A percentile compares a stretch with the other conserved stretches of the same genome.
Evolutionary conservation across 1,140 invertebrate genomes (phyloP).

Genomic region (Philaenus spumarius): DNA sequence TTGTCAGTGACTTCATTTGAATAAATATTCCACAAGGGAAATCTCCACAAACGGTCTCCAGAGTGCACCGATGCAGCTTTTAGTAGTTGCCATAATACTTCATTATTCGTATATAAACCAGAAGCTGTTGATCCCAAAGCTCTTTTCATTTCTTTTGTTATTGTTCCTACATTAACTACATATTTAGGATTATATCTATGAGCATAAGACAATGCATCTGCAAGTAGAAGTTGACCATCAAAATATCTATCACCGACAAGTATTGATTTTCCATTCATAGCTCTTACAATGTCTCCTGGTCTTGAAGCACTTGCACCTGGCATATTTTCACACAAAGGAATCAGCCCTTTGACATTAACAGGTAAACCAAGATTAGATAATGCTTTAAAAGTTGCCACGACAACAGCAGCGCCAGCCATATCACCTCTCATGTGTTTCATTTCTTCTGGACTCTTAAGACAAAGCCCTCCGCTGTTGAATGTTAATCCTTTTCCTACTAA

Average conservation of each 20-base stretch:
- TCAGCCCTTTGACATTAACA: conserved; percentile 47
- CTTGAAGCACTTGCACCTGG: conserved; percentile 51
- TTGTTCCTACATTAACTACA: conserved; percentile 56
- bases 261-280: conserved; percentile 50
- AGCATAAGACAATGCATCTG: conserved; percentile 57
- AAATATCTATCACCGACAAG: conserved; percentile 59
- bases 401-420: conserved; percentile 62
- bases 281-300: conserved; percentile 56
- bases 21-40: conserved; percentile 49
- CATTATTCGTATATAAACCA: conserved; percentile 50
- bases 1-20: conserved; percentile 22
- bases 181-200: conserved; percentile 49
- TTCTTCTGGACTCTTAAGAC: conserved; percentile 48
- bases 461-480: conserved; percentile 60
- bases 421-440: conserved; percentile 58
- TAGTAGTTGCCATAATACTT: conserved; percentile 33
- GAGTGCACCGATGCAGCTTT: conserved; percentile 39
- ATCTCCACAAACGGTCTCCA: conserved; percentile 51
- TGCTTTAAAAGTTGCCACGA: conserved; percentile 46
- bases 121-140: conserved; percentile 47
- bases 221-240: conserved; percentile 52
- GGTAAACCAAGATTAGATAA: conserved; percentile 46
- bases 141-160: conserved; percentile 50
- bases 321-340: conserved; percentile 57
- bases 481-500: conserved; percentile 51